A percentile compares a stretch with the other conserved stretches of the same genome.
Conservation (phyloP, 2,113 vertebrate species). For the Lepus timidus region DNA sequence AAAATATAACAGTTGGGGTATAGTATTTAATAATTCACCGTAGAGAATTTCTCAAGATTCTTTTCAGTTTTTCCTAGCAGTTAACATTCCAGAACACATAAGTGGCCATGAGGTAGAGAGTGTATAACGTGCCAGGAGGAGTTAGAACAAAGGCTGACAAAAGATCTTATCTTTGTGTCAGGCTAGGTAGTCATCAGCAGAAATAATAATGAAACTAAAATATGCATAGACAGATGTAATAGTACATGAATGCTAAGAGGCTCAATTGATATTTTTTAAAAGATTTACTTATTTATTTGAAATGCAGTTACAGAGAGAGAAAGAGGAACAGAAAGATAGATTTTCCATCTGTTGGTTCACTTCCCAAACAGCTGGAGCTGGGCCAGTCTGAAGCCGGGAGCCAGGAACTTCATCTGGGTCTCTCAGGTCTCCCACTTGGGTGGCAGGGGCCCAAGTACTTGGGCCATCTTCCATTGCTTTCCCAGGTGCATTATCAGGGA, state of each 20-base stretch:
- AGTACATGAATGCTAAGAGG: background rate
- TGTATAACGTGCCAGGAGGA: background rate
- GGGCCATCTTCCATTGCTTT: too few relatives aligned
- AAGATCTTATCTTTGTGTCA: background rate
- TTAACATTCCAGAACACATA: background rate
- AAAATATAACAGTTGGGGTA: background rate
- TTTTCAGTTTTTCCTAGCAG: background rate
- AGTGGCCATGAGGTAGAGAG: background rate
- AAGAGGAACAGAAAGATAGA: too few relatives aligned
- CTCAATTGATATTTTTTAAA: background rate
- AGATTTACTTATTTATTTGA: too few relatives aligned
- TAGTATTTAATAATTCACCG: background rate
- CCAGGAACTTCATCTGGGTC: too few relatives aligned
- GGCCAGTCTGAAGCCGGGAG: too few relatives aligned
- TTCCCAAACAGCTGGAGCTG: too few relatives aligned
- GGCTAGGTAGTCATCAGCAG: background rate
- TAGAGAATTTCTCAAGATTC: background rate
- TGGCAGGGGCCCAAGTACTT: too few relatives aligned
- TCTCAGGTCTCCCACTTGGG: too few relatives aligned
- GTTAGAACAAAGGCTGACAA: background rate
- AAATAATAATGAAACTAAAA: slow-evolving; percentile 6
- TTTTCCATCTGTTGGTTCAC: too few relatives aligned
- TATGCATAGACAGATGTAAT: background rate
- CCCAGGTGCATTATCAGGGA: too few relatives aligned
- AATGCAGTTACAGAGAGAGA: too few relatives aligned